Percentiles rank a stretch among this genome's conserved stretches.
phyloP scores from a whole-genome alignment of 2,113 vertebrate species.

The Cavia porcellus region DNA sequence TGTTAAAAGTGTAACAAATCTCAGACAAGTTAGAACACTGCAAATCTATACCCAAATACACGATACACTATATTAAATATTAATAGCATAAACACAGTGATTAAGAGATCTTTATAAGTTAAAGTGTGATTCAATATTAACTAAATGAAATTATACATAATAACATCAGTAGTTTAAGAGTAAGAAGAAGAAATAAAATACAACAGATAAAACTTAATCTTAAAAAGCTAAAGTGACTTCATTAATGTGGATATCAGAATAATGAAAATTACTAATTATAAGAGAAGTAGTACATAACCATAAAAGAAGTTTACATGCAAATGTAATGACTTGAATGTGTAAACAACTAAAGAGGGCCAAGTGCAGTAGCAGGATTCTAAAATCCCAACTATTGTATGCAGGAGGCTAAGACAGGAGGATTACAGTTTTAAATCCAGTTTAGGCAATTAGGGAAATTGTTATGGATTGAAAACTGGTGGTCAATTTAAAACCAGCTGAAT shows the following conservation, averaged over 20 bases:
- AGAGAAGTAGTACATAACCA: neutral
- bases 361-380: rapidly evolving
- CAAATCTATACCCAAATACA: neutral
- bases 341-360: neutral
- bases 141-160: neutral
- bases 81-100: neutral
- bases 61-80: neutral
- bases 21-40: neutral
- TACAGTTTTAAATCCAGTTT: neutral
- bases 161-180: neutral
- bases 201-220: neutral
- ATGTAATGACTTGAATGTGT: too few relatives aligned
- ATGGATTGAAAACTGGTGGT: too few relatives aligned
- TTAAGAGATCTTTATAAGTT: neutral
- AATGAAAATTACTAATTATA: neutral
- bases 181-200: neutral
- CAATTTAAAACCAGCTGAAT: too few relatives aligned
- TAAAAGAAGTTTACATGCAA: neutral
- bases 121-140: neutral
- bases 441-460: neutral
- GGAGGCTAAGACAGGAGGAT: neutral
- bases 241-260: neutral
- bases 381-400: neutral
- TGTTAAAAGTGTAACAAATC: neutral
- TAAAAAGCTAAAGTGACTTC: neutral